Conservation (phyloP, 2,797 vertebrate genomes). For the Melanotaenia boesemani region DNA sequence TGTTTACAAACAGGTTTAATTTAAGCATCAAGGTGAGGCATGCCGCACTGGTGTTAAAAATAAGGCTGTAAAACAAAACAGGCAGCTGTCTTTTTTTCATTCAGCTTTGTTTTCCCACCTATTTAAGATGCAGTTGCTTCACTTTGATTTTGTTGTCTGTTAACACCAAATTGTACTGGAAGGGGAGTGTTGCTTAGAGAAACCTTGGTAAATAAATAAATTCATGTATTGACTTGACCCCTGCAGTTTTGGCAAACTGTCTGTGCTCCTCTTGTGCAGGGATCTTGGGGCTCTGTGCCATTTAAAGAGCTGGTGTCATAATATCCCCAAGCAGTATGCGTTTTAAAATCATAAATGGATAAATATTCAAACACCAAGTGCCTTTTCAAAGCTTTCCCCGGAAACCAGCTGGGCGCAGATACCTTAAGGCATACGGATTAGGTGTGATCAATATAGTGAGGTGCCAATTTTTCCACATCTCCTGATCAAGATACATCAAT, state of each 20-base stretch:
- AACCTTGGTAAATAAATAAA: constrained; percentile 19
- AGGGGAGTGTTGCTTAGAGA: constrained; percentile 3
- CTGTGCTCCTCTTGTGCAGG: constrained; percentile 30
- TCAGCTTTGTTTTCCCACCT: constrained; percentile 4
- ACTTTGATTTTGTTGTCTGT: constrained; percentile 25
- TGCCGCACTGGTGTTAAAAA: not conserved
- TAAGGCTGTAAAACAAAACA: constrained; percentile 5
- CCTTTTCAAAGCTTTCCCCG: not conserved
- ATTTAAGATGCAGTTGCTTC: constrained; percentile 15
- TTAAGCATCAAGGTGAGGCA: not conserved
- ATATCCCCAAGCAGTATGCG: constrained; percentile 23
- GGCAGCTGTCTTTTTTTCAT: not conserved
- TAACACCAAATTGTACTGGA: not conserved
- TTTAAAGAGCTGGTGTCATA: constrained; percentile 22
- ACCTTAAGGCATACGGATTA: constrained; percentile 3
- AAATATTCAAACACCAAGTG: constrained; percentile 32
- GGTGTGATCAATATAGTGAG: constrained; percentile 5
- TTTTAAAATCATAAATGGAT: constrained; percentile 36
- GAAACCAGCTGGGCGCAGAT: constrained; percentile 8
- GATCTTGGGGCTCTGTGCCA: constrained; percentile 27
- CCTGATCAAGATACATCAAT: too few relatives aligned
- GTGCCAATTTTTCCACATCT: too few relatives aligned
- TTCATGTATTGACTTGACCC: constrained; percentile 36
- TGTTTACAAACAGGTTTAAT: not conserved
- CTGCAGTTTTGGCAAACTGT: constrained; percentile 26